Percentiles rank a stretch among this genome's conserved stretches.
Conservation (phyloP, 2,888 invertebrate genomes). For the Acheta domesticus region DNA sequence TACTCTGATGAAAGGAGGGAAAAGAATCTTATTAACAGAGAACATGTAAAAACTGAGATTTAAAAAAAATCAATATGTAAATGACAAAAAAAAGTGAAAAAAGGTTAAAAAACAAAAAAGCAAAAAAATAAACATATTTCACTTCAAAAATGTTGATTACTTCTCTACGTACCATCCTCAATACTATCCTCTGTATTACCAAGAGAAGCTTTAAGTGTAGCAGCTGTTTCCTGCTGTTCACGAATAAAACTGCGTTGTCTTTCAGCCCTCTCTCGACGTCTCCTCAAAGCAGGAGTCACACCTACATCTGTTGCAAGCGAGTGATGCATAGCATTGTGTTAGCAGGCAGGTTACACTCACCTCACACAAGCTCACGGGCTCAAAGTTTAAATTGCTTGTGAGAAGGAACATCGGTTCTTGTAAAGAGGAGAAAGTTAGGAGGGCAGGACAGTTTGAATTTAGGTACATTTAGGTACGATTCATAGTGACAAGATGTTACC, state of each 20-base stretch:
- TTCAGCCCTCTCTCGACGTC: slow-evolving; percentile 77
- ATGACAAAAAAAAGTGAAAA: too few relatives aligned
- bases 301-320: slow-evolving; percentile 60
- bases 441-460: background rate
- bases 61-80: too few relatives aligned
- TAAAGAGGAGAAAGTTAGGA: background rate
- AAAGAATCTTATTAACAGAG: background rate
- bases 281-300: slow-evolving; percentile 73
- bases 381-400: background rate
- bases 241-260: slow-evolving; percentile 79
- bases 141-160: slow-evolving; percentile 11
- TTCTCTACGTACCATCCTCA: slow-evolving; percentile 31
- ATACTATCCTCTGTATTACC: slow-evolving; percentile 29
- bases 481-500: background rate
- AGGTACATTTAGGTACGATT: background rate
- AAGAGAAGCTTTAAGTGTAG: slow-evolving; percentile 41
- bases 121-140: background rate
- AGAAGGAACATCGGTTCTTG: too few relatives aligned
- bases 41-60: background rate
- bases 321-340: slow-evolving; percentile 2
- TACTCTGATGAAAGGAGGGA: background rate
- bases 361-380: background rate
- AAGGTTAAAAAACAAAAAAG: background rate
- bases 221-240: slow-evolving; percentile 71
- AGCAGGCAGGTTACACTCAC: background rate